Base-by-base conservation (phyloP, 2,888 invertebrate species). In the Synergus japonicus region DNA sequence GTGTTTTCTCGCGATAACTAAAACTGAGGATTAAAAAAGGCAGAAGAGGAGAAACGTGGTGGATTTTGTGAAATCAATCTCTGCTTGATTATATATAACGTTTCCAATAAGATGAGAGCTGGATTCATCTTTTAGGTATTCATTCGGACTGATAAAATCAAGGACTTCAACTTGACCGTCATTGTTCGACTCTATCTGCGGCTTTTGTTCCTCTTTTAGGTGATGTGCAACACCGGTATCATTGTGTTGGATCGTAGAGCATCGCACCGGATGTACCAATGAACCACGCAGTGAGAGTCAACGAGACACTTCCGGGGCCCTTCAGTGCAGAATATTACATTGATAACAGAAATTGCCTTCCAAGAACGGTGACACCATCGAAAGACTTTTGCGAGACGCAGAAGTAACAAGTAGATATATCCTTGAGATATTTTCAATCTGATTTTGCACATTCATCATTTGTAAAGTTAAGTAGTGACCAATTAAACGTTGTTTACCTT, bases 241-340 rank as follows among this genome's bases (percentile, higher is more conserved):
- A 90, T 88, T 88, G 87, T 87, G 86, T 69, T 49, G 29, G 67
- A 69, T 69, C 88, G 86, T 86, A 81, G 84, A 88, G 87, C 87
- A 86, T 86, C 86, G 85, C 87, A 86, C 90, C 91, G 91, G 92
- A 92, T 90, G 91, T 90, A 86, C 86, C 91, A 91, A 92, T 92
- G 90, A 91, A 88, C 88, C 85, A 85, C 87, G 87, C 86, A 86
- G 86, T 86, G 85, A 89, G 88, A 89, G 91, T 91, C 90, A 92
- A 92, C 90, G 89, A 92, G 91, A 85, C 84, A 89, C 89, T 91
- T 92, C 91, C 92, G 91, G 91, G 90, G 89, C 85, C 44, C 78
- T 78, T 69, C 76, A 79, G 76, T 63, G 88, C 89, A 86, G 87
- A 89, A 90, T 89, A 89, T 88, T 87, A 89, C 88, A 88, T 87